phyloP scores from a whole-genome alignment of 2,797 vertebrate species.

The Apogon hyalosoma region DNA sequence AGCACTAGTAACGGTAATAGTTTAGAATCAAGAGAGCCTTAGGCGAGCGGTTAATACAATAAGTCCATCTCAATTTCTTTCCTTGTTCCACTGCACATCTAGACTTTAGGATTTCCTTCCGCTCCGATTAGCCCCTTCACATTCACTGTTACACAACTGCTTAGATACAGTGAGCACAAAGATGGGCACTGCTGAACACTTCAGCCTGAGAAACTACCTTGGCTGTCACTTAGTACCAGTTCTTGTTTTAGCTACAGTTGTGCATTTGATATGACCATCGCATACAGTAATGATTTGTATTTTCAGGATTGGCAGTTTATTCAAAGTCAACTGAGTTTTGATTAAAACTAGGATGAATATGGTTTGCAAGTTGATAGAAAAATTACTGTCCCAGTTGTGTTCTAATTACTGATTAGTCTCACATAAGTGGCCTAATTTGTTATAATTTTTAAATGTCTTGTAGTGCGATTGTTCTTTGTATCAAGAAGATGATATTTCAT shows the following conservation, averaged over 20 bases:
- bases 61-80: conserved; percentile 64
- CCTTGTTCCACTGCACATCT: conserved; percentile 50
- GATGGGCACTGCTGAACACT: conserved; percentile 27
- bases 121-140: conserved; percentile 59
- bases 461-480: too few relatives aligned
- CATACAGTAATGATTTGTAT: too few relatives aligned
- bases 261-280: too few relatives aligned
- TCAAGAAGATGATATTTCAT: too few relatives aligned
- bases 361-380: too few relatives aligned
- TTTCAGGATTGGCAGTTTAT: too few relatives aligned
- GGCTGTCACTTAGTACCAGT: conserved; percentile 32
- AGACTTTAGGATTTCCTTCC: conserved; percentile 61
- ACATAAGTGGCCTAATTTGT: too few relatives aligned
- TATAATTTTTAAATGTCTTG: too few relatives aligned
- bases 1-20: conserved; percentile 50
- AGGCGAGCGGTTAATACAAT: conserved; percentile 17
- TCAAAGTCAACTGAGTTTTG: too few relatives aligned
- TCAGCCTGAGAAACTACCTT: conserved; percentile 41
- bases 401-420: too few relatives aligned
- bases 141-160: conserved; percentile 58
- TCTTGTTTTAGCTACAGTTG: conserved; percentile 6
- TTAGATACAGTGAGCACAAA: conserved; percentile 35
- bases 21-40: conserved; percentile 58
- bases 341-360: too few relatives aligned
- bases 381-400: too few relatives aligned